A percentile compares a stretch with the other conserved stretches of the same genome.
phyloP scores from a whole-genome alignment of 2,888 invertebrate species.

The Melinaea menophilus region DNA sequence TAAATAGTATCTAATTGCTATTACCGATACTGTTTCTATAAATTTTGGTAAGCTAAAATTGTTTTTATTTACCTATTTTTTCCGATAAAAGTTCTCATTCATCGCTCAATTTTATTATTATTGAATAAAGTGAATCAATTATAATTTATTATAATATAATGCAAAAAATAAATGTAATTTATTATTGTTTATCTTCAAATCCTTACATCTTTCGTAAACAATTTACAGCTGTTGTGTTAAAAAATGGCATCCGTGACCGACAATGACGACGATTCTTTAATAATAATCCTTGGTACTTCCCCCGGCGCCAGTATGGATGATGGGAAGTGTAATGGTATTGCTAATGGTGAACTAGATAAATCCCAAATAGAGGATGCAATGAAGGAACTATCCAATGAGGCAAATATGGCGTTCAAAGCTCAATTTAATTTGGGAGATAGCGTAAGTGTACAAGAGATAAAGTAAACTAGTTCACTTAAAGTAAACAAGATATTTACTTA shows the following conservation, averaged over 20 bases:
- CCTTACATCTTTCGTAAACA: background rate
- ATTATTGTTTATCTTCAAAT: background rate
- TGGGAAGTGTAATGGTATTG: constrained; percentile 48
- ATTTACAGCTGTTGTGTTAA: constrained; percentile 26
- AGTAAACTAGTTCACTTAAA: no score
- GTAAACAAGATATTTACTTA: no score
- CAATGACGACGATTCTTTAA: constrained; percentile 69
- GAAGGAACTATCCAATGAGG: constrained; percentile 59
- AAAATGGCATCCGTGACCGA: constrained; percentile 52
- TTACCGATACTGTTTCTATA: no score
- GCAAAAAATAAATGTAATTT: background rate
- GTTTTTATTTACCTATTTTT: no score
- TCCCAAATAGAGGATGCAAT: constrained; percentile 62
- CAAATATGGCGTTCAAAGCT: constrained; percentile 63
- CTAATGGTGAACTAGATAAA: constrained; percentile 45
- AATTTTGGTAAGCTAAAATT: no score
- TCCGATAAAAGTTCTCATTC: no score
- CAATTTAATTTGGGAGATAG: constrained; percentile 62
- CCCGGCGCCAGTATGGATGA: constrained; percentile 62
- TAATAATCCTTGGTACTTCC: constrained; percentile 62
- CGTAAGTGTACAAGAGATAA: constrained; percentile 54
- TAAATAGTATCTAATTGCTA: background rate
- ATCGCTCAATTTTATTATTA: no score
- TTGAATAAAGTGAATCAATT: no score
- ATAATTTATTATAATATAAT: background rate